Evolutionary conservation across 2,113 vertebrate species (phyloP).

Genomic region (Amia ocellicauda): DNA sequence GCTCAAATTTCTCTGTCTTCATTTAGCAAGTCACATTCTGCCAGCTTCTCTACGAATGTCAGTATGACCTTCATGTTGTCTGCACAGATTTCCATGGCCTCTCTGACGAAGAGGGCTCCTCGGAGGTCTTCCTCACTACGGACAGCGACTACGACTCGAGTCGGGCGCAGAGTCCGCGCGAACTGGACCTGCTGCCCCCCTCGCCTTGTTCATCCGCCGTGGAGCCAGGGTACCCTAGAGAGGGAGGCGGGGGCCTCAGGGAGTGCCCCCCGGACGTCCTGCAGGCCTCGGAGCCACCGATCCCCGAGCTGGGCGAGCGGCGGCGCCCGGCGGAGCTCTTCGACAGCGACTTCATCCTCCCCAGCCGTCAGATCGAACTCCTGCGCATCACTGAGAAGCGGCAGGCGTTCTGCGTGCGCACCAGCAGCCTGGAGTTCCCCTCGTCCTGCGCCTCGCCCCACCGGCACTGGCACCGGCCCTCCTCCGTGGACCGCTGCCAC

Average conservation of each 20-base stretch:
- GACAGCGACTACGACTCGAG: constrained; percentile 86
- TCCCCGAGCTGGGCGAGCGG: constrained; percentile 23
- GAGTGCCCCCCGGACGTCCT: constrained; percentile 77
- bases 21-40: too few relatives aligned
- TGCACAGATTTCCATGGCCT: constrained; percentile 67
- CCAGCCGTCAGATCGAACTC: constrained; percentile 84
- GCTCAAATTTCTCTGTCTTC: too few relatives aligned
- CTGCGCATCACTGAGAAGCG: constrained; percentile 84
- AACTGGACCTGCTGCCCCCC: constrained; percentile 76
- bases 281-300: constrained; percentile 64
- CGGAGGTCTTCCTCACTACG: constrained; percentile 83
- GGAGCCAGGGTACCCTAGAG: constrained; percentile 49
- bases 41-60: too few relatives aligned
- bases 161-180: constrained; percentile 77
- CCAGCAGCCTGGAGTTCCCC: constrained; percentile 86
- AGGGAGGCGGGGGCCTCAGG: constrained; percentile 44
- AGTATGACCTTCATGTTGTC: background rate
- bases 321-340: constrained; percentile 61
- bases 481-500: constrained; percentile 71
- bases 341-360: constrained; percentile 85
- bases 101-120: constrained; percentile 82
- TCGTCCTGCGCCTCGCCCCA: constrained; percentile 52
- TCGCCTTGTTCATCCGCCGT: constrained; percentile 55
- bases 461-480: constrained; percentile 63
- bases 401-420: constrained; percentile 82